Percentiles rank a stretch among this genome's conserved stretches.
Evolutionary conservation across 1,140 invertebrate genomes (phyloP).

Genomic region (Nasonia longicornis): DNA sequence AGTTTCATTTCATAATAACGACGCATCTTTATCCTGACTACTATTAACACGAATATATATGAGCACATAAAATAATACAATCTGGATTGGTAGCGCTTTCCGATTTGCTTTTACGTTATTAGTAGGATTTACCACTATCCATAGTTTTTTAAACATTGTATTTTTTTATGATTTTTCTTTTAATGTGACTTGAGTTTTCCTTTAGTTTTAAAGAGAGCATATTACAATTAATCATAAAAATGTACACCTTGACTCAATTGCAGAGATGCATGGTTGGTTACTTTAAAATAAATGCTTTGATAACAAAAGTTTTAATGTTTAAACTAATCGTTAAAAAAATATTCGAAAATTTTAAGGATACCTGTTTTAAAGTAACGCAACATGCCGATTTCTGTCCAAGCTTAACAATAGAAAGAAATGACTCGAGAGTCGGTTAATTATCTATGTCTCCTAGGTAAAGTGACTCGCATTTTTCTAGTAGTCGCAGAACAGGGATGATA

Average conservation of each 20-base stretch:
- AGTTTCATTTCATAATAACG: conserved; percentile 31
- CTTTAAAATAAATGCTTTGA: conserved; percentile 18
- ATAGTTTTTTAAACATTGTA: not conserved
- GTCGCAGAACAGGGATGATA: conserved; percentile 86
- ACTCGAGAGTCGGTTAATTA: conserved; percentile 53
- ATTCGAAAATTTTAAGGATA: conserved; percentile 14
- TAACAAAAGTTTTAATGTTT: not conserved
- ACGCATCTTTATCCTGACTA: conserved; percentile 26
- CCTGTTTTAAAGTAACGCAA: conserved; percentile 19
- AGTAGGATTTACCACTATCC: conserved; percentile 3
- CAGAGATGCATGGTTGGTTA: conserved; percentile 29
- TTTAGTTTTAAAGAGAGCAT: conserved; percentile 44
- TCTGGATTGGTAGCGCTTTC: not conserved
- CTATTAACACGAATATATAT: conserved; percentile 24
- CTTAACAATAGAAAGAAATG: conserved; percentile 12
- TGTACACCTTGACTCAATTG: conserved; percentile 40
- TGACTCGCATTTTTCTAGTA: conserved; percentile 87
- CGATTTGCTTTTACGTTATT: not conserved
- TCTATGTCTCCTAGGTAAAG: conserved; percentile 82
- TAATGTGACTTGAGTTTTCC: conserved; percentile 32
- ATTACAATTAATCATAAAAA: conserved; percentile 45
- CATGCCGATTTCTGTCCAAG: not conserved
- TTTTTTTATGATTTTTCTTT: not conserved
- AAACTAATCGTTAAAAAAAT: not conserved
- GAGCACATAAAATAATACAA: conserved; percentile 19